These are phyloP conservation scores for Perizoma flavofasciatum DNA, from an alignment of 2,888 invertebrate genomes.

Conservation along the genomic window DNA sequence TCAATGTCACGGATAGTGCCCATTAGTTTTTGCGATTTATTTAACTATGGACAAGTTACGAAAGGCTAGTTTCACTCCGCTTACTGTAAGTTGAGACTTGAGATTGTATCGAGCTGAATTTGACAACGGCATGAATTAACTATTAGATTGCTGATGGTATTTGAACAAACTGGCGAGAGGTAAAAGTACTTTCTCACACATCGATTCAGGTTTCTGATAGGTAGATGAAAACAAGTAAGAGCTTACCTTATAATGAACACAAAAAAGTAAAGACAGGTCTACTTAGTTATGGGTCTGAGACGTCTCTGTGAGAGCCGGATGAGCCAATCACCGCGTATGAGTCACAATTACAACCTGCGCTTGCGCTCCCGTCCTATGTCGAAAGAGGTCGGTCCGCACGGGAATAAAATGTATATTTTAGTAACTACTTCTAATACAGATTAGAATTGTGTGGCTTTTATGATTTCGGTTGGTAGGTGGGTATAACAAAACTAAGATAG, in stretches of 20 bases:
- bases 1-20: slow-evolving; percentile 18
- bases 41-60: background rate
- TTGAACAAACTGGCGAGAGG: slow-evolving; percentile 7
- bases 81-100: slow-evolving; percentile 6
- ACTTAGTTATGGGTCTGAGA: slow-evolving; percentile 63
- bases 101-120: slow-evolving; percentile 9
- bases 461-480: no score
- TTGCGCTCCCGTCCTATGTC: slow-evolving; percentile 53
- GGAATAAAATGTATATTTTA: slow-evolving; percentile 3
- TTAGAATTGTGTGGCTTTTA: no score
- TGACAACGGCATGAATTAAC: slow-evolving; percentile 12
- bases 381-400: slow-evolving; percentile 42
- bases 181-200: slow-evolving; percentile 30
- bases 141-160: slow-evolving; percentile 8
- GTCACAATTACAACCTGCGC: slow-evolving; percentile 64
- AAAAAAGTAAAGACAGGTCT: slow-evolving; percentile 48
- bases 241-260: slow-evolving; percentile 22
- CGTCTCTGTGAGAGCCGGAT: slow-evolving; percentile 76
- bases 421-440: background rate
- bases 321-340: slow-evolving; percentile 76
- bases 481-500: no score
- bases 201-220: slow-evolving; percentile 24
- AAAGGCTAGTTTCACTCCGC: slow-evolving; percentile 12
- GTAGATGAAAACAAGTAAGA: slow-evolving; percentile 16
- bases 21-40: slow-evolving; percentile 13